Percentiles rank a stretch among this genome's conserved stretches.
Evolutionary conservation across 2,113 vertebrate genomes (phyloP).

Genomic region (Columba janthina): DNA sequence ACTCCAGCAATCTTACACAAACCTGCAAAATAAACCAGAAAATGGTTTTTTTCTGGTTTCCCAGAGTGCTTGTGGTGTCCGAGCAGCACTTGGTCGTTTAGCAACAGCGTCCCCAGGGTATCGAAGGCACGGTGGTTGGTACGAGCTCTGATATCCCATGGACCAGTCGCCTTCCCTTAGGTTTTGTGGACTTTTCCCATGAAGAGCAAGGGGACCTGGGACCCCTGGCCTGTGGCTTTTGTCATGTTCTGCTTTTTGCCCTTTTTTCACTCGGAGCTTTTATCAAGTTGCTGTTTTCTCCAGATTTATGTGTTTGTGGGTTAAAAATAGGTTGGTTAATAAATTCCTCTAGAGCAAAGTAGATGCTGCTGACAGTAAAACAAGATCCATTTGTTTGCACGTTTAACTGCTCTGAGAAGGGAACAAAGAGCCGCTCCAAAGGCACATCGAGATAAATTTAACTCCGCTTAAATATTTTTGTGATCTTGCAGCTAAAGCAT

Average conservation of each 20-base stretch:
- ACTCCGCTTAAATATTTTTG: constrained; percentile 44
- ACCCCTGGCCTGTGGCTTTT: background rate
- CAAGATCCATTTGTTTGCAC: background rate
- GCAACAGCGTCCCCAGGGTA: too few species aligned
- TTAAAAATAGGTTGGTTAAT: constrained; percentile 40
- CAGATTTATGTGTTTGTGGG: background rate
- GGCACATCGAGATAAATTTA: constrained; percentile 5
- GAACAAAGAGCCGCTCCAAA: constrained; percentile 20
- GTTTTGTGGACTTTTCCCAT: background rate
- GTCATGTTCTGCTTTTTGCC: background rate
- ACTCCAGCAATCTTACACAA: background rate
- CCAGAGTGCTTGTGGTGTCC: too few species aligned
- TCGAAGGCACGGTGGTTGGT: too few species aligned
- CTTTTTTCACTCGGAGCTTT: background rate
- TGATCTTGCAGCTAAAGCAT: constrained; percentile 5
- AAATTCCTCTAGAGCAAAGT: background rate
- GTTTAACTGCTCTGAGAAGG: background rate
- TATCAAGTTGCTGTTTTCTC: background rate
- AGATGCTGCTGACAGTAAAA: constrained; percentile 4
- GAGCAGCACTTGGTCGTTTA: too few species aligned
- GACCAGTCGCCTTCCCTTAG: background rate
- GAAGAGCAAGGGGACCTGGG: accelerated
- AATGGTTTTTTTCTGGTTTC: background rate
- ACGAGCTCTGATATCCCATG: accelerated
- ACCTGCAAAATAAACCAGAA: background rate